Evolutionary conservation across 2,113 vertebrate species (phyloP), one percentile per base, ranked within the genome.

Genomic region (Takifugu flavidus): DNA sequence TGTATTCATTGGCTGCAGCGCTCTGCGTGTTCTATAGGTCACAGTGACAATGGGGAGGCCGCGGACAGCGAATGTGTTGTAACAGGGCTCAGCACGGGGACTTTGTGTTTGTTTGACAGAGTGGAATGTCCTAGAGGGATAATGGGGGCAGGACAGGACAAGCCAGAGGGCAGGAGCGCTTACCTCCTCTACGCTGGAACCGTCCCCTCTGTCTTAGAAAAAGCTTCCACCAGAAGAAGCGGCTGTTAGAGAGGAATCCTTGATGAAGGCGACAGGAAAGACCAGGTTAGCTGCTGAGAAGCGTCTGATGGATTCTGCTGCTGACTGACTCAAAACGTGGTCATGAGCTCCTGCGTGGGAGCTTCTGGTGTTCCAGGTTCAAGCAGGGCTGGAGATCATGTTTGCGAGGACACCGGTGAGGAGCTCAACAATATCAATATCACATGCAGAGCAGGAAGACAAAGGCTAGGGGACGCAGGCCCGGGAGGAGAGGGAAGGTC

Each of bases 71-170:
- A 82, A 89, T 80, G 4, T 93, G 92, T 87, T 98, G 93, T 91
- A 84, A 89, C 87, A 89, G 90, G 80, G 89, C 89, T 74, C 87
- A 70, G 51, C 87, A 80, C 84, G 86, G 82, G 89, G 90, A 83
- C 79, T 95, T 94, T 92, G 91, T 93, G 87, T 94, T 93, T 87
- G 80, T 92, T 49, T 87, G 90, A 87, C 85, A 89, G 87, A 80
- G 89, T 90, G 90, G 92, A 93, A 91, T 92, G 87, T 82, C 91
- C 90, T 78, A 92, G 91, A 50, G 89, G 92, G 90, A 83, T 80
- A 83, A 57, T 60, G 54, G 55, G 43, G 68, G 66, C 59, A 73
- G 75, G 74, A 56, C 42, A 62, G 64, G 49, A 27, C 63, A 45
- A 53, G 31, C 46, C 57, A 74, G 66, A 66, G 67, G 20, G 57